Base-by-base conservation (phyloP, 1,140 invertebrate species). In the Plectrocnemia conspersa region DNA sequence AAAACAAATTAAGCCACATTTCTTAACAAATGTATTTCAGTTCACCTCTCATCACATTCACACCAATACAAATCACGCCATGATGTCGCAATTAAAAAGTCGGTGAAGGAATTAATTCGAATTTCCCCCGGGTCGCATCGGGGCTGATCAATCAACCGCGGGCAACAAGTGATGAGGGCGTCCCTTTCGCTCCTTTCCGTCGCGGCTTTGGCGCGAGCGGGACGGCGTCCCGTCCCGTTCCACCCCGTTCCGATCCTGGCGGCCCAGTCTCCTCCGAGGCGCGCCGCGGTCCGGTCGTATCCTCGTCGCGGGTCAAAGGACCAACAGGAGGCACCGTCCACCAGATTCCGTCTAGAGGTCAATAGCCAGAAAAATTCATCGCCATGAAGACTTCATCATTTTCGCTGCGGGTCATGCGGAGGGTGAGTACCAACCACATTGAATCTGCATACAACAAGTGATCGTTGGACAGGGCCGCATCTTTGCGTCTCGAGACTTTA, bases 311-410 rank as follows among this genome's bases (percentile, higher is more conserved):
- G 22, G 6, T n/a, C 27, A n/a, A 29, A 29, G 27, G 27, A 29
- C n/a, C 27, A 29, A 29, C n/a, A n/a, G 27, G 27, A 29, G 27
- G 6, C 6, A 29, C 27, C 27, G n/a, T 29, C n/a, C 27, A 29
- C n/a, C n/a, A 29, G 27, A 7, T 29, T 29, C 16, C 13, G 5
- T 29, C 16, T 29, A 33, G 7, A 19, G 13, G 35, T 22, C 29
- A 21, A n/a, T 21, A 23, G 15, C 18, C 36, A n/a, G 35, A 33
- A 47, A 50, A 48, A 49, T 19, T 33, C 32, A 45, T 52, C 42
- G 32, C 32, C 42, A 45, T 85, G 84, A 86, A 85, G 79, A 85
- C 84, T n/a, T 85, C 84, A 18, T 85, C 84, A 59, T 86, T 85
- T 65, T 86, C 84, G 11, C 77, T 85, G 15, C 81, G 84, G 58